These are phyloP conservation scores for Eulemur rufifrons DNA, from an alignment of 2,113 vertebrate genomes.

Conservation along the genomic window DNA sequence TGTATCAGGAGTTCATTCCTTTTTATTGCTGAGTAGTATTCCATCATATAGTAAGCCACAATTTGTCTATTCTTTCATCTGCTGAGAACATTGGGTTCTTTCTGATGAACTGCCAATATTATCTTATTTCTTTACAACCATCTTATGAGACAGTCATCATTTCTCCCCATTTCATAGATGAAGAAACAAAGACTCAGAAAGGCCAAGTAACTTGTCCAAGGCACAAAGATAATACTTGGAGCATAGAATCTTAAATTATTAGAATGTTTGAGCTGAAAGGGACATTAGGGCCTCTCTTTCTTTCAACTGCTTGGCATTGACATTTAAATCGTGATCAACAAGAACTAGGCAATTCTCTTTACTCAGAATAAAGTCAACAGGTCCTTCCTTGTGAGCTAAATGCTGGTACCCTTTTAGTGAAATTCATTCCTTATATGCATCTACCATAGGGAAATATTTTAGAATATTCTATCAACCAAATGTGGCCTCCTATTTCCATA, in stretches of 20 bases:
- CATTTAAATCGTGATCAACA: neutral
- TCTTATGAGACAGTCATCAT: neutral
- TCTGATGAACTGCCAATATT: neutral
- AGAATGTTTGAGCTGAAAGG: neutral
- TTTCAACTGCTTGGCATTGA: neutral
- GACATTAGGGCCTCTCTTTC: neutral
- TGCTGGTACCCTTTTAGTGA: neutral
- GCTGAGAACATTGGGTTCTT: neutral
- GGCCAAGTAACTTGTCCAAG: neutral
- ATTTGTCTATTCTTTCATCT: neutral
- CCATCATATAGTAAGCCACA: neutral
- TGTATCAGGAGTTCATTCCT: neutral
- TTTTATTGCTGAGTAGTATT: neutral
- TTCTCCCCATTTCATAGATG: neutral
- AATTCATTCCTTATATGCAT: neutral
- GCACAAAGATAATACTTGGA: neutral
- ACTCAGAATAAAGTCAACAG: neutral
- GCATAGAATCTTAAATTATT: neutral
- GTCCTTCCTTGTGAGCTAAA: neutral
- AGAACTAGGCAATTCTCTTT: neutral
- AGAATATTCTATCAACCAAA: neutral
- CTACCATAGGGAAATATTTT: neutral
- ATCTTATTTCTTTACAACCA: neutral
- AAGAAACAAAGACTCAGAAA: neutral
- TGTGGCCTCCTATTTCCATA: too few relatives aligned